Conservation (phyloP, 2,888 invertebrate species). For the Paralinhomoeus sp. region DNA sequence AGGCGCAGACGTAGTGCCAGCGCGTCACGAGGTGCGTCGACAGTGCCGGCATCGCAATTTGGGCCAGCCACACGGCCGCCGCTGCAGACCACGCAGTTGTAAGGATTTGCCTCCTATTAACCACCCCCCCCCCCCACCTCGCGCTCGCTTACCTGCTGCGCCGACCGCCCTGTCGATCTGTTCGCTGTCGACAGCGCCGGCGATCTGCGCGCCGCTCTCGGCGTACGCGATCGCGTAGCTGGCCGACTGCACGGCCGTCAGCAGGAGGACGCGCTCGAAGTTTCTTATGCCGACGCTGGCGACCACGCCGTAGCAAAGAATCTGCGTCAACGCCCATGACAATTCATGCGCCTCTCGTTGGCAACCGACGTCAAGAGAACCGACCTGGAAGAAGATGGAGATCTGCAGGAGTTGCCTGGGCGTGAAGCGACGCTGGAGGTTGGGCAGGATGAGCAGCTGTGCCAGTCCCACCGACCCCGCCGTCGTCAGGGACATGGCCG, state of each 20-base stretch:
- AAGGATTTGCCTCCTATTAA: too few relatives aligned
- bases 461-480: conserved; percentile 16
- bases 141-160: neutral
- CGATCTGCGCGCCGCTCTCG: conserved; percentile 21
- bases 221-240: conserved; percentile 23
- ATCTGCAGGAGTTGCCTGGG: conserved; percentile 15
- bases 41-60: conserved; percentile 22
- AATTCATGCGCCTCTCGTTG: too few relatives aligned
- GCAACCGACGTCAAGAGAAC: neutral
- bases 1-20: conserved; percentile 23
- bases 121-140: too few relatives aligned
- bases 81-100: conserved; percentile 16
- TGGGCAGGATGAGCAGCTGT: conserved; percentile 20
- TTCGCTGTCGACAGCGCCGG: conserved; percentile 18
- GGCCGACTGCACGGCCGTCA: conserved; percentile 17
- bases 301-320: neutral
- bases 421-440: conserved; percentile 14
- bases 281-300: conserved; percentile 1
- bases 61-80: conserved; percentile 21
- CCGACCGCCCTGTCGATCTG: conserved; percentile 22
- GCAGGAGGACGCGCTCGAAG: neutral
- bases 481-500: conserved; percentile 17
- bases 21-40: conserved; percentile 16
- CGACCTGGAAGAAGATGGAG: neutral
- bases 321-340: too few relatives aligned